Evolutionary conservation across 2,113 vertebrate genomes (phyloP).

Genomic region (Tetrao urogallus): DNA sequence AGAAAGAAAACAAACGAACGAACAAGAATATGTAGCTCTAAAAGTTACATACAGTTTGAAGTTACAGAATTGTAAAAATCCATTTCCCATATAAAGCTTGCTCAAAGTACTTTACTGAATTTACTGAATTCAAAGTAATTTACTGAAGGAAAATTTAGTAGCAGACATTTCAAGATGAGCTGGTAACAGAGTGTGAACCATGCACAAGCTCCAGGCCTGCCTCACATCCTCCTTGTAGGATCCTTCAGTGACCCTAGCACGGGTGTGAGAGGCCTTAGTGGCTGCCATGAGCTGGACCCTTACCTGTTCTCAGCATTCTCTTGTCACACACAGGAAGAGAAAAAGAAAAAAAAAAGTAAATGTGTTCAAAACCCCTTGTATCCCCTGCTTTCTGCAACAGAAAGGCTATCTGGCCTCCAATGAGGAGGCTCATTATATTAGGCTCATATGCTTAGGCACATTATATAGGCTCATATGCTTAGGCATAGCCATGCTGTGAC

Average conservation of each 20-base stretch:
- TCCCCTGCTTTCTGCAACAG: neutral
- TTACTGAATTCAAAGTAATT: too few species aligned
- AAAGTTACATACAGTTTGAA: neutral
- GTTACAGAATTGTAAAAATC: neutral
- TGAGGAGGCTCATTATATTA: neutral
- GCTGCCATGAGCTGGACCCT: neutral
- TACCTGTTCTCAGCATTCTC: neutral
- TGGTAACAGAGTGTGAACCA: neutral
- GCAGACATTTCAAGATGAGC: neutral
- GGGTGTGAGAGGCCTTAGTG: accelerated
- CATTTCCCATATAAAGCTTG: neutral
- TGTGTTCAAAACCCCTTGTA: neutral
- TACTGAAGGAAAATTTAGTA: neutral
- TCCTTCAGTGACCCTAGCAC: neutral
- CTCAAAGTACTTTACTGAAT: too few species aligned
- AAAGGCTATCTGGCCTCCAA: neutral
- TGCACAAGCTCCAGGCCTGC: accelerated
- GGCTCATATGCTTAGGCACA: too few species aligned
- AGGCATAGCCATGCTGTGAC: neutral
- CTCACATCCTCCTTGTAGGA: neutral
- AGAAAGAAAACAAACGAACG: neutral
- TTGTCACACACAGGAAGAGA: neutral
- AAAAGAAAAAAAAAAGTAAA: neutral
- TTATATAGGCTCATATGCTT: neutral
- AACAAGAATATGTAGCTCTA: neutral